phyloP scores from a whole-genome alignment of 2,113 vertebrate genomes.

The Lamprologus sp. region DNA sequence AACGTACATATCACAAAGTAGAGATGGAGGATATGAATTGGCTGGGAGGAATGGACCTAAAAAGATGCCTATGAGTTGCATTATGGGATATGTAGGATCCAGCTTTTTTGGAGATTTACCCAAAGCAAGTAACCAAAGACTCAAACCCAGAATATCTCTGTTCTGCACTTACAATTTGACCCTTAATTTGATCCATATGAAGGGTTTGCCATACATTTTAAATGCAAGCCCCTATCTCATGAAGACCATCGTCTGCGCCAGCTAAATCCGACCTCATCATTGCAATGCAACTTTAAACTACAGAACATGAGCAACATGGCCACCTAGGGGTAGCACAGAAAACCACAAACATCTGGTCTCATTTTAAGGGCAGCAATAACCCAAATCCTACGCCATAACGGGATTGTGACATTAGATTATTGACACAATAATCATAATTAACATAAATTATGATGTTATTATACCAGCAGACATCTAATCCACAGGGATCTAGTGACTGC shows the following conservation, averaged over 20 bases:
- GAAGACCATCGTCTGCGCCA: background rate
- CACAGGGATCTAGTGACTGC: slow-evolving; percentile 18
- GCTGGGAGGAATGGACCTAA: background rate
- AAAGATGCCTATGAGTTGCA: background rate
- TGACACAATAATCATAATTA: slow-evolving; percentile 50
- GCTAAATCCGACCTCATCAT: background rate
- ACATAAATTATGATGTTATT: slow-evolving; percentile 53
- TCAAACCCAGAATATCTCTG: background rate
- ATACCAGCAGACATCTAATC: slow-evolving; percentile 43
- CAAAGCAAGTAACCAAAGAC: background rate
- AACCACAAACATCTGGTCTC: slow-evolving; percentile 20
- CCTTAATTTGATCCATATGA: background rate
- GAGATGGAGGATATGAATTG: background rate
- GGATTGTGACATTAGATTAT: slow-evolving; percentile 40
- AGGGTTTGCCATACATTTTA: background rate
- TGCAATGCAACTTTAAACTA: background rate
- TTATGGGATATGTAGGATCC: background rate
- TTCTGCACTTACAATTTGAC: background rate
- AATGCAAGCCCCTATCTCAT: background rate
- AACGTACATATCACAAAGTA: background rate
- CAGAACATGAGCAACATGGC: slow-evolving; percentile 28
- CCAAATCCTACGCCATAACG: slow-evolving; percentile 28
- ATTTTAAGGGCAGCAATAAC: slow-evolving; percentile 34
- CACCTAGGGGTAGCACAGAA: slow-evolving; percentile 41
- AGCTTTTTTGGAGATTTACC: background rate